phyloP scores from a whole-genome alignment of 2,113 vertebrate genomes.

The Tyrannus savana region DNA sequence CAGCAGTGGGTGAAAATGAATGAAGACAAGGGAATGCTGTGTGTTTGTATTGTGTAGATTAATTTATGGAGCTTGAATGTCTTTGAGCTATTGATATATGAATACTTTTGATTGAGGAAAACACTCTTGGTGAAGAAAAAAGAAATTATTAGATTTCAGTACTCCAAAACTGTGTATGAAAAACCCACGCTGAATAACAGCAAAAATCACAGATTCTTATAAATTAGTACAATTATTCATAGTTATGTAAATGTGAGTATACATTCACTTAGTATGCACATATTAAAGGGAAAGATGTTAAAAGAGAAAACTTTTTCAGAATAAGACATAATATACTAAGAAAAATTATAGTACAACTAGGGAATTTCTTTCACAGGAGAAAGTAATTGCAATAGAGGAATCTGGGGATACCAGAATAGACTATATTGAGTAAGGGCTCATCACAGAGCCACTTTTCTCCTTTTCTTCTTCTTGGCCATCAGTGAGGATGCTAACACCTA shows the following conservation, averaged over 20 bases:
- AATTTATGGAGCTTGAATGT: not conserved
- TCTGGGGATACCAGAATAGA: not conserved
- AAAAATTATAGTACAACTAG: not conserved
- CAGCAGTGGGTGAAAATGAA: not conserved
- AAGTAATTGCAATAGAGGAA: not conserved
- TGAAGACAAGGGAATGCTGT: not conserved
- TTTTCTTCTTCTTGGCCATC: not conserved
- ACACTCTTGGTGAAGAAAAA: not conserved
- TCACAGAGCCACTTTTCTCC: not conserved
- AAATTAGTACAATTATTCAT: slow-evolving; percentile 1
- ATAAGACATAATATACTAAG: not conserved
- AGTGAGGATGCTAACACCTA: not conserved
- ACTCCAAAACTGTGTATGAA: not conserved
- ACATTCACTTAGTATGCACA: not conserved
- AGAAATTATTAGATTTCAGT: not conserved
- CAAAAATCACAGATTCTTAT: not conserved
- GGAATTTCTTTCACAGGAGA: not conserved
- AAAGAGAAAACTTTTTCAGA: not conserved
- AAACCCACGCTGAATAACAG: not conserved
- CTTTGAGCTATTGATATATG: not conserved
- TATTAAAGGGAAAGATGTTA: not conserved
- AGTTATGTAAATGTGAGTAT: not conserved
- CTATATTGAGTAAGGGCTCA: not conserved
- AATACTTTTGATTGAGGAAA: not conserved
- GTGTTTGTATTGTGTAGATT: not conserved